These are phyloP conservation scores for Crossaster papposus DNA, from an alignment of 53 echinoderm and acorn worm genomes.

Conservation along the genomic window DNA sequence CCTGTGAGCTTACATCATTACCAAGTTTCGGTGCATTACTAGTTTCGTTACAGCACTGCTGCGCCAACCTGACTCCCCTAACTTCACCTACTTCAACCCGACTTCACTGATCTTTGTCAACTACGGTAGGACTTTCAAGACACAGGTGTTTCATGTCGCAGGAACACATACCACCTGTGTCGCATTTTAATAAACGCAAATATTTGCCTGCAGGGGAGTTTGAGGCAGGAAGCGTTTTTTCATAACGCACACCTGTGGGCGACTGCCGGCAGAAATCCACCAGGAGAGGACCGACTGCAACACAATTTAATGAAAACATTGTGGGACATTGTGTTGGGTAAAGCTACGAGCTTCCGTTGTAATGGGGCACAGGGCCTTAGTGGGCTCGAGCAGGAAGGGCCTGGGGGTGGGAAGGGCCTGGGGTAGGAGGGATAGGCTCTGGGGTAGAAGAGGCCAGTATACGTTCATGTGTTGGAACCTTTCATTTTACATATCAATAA, in stretches of 20 bases:
- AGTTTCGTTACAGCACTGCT: no score
- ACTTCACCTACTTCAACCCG: no score
- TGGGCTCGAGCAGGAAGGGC: not conserved
- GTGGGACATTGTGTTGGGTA: not conserved
- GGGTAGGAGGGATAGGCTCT: not conserved
- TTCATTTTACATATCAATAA: not conserved
- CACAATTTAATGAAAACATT: not conserved
- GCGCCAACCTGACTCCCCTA: no score
- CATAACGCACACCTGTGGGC: slow-evolving; percentile 14
- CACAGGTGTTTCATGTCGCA: slow-evolving; percentile 19
- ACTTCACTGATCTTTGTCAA: not conserved
- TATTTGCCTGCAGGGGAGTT: slow-evolving; percentile 40
- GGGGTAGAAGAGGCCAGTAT: not conserved
- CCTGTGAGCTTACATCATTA: no score
- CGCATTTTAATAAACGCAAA: slow-evolving; percentile 40
- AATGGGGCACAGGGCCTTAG: not conserved
- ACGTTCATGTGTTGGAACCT: not conserved
- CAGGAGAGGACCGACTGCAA: not conserved
- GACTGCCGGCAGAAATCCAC: slow-evolving; percentile 1
- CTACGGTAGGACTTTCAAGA: not conserved
- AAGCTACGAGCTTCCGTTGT: not conserved
- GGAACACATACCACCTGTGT: slow-evolving; percentile 29
- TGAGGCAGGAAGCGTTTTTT: slow-evolving; percentile 19
- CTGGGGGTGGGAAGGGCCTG: not conserved
- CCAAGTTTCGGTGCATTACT: no score